Base-by-base conservation (phyloP, 2,113 vertebrate genomes). In the Zosterops lateralis region DNA sequence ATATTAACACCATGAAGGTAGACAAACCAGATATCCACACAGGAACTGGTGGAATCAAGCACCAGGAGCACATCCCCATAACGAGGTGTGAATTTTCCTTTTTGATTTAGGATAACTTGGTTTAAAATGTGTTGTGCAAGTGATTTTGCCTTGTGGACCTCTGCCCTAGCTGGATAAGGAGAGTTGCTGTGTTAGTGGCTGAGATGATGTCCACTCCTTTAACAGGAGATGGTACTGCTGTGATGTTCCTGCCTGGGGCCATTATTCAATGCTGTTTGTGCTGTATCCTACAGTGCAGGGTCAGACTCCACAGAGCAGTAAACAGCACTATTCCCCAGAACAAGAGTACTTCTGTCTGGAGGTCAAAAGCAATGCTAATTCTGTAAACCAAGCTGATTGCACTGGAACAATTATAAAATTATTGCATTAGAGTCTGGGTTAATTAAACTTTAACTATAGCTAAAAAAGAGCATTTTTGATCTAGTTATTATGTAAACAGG, bases 401-500 rank as follows among this genome's bases (percentile, higher is more conserved):
- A 92, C 83, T 81, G 78, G 48, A 92, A 67, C 8, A 2, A 72
- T 36, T 28, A 75, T 68, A 92, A 79, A 90, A 92, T 77, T 42
- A 90, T 3, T 88, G 48, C 90, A 75, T 95, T 73, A 91, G 54
- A 96, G 91, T 92, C 78, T 48, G 66, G 64, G 75, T 84, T 77
- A 42, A 82, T 72, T 60, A 51, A 54, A 89, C 47, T 85, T 96
- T 71, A 89, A 40, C 87, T 65, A 40, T 21, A 65, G 91, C 76
- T 84, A 48, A 70, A 62, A 29, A 66, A 15, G 28, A 90, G 12
- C 51, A 67, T 62, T 94, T 80, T 80, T 75, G 73, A 92, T 73
- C 89, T 61, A 79, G 68, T 58, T 48, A 40, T 51, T 54, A 87
- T 71, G 80, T 96, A 96, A 97, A 97, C 87, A 95, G 70, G 57